Base-by-base conservation (phyloP, 2,888 invertebrate species). In the Ormyrus thymus region DNA sequence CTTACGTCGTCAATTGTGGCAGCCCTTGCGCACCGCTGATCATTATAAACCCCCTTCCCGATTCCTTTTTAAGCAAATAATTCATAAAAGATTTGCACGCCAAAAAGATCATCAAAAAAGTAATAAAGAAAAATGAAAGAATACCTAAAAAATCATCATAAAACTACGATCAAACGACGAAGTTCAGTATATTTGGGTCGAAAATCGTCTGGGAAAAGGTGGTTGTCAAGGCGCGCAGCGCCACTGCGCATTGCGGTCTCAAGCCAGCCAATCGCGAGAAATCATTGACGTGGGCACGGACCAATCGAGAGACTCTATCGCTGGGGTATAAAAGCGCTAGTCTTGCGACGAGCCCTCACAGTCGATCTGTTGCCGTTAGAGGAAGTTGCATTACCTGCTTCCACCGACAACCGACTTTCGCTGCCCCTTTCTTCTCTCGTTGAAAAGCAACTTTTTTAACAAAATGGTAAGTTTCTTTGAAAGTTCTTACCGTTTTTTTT, bases 381-480 rank as follows among this genome's bases (percentile, higher is more conserved):
- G 80, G 81, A 82, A 82, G 82, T 79, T 69, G 75, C 80, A 82
- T 82, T 81, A 80, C 81, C 82, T 58, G 80, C 80, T 82, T 82
- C 81, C 80, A 79, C 75, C 81, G 80, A 82, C 82, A 82, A 81
- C 78, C 78, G 81, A 82, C 80, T 82, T 78, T 79, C 78, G 81
- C 76, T 55, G 70, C 65, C 76, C 46, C 61, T 66, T 76, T 76
- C 48, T 75, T 56, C 48, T 64, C 4, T 13, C 56, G 68, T 48
- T n/a, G 15, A 64, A 71, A 78, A 58, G 45, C 55, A 65, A 71
- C 61, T 53, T 50, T 69, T 70, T 15, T 62, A 78, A 61, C 79
- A 81, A 81, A 79, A 81, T 81, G 81, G 81, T 81, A 50, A 81
- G 79, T 13, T 6, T 6, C 10, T 13, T 55, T 29, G 29, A 29